phyloP scores from a whole-genome alignment of 2,113 vertebrate species.

The Neodon shergylaensis region DNA sequence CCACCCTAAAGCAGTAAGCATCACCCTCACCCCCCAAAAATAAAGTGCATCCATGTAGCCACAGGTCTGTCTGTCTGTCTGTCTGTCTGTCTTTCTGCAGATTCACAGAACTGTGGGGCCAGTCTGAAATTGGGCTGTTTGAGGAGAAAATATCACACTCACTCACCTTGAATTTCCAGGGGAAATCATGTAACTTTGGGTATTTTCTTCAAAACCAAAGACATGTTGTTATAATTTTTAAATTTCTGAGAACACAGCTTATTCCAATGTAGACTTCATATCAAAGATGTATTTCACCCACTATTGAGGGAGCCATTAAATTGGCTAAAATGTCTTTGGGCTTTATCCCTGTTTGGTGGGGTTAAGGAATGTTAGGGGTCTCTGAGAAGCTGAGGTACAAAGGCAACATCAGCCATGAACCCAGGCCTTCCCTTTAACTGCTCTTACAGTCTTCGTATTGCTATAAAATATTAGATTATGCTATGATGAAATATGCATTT shows the following conservation, averaged over 20 bases:
- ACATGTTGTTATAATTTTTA: neutral
- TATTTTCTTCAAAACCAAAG: neutral
- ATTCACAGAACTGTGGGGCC: neutral
- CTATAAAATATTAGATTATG: neutral
- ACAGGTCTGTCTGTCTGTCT: neutral
- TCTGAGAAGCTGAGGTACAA: neutral
- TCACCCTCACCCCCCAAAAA: neutral
- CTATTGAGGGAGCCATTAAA: neutral
- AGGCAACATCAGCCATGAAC: neutral
- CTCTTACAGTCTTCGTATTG: neutral
- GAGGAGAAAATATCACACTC: neutral
- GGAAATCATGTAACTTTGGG: neutral
- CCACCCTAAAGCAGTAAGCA: neutral
- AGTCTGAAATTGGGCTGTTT: neutral
- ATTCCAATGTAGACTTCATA: neutral
- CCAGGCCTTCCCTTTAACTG: neutral
- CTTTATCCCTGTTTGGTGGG: neutral
- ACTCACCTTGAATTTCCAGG: neutral
- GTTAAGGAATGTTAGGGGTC: neutral
- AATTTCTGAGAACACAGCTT: neutral
- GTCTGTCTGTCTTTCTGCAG: neutral
- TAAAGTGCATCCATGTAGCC: neutral
- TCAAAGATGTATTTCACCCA: neutral
- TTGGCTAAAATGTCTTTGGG: neutral
- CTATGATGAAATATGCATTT: neutral